Base-by-base conservation (phyloP, 2,888 invertebrate genomes). In the Encarsia formosa region DNA sequence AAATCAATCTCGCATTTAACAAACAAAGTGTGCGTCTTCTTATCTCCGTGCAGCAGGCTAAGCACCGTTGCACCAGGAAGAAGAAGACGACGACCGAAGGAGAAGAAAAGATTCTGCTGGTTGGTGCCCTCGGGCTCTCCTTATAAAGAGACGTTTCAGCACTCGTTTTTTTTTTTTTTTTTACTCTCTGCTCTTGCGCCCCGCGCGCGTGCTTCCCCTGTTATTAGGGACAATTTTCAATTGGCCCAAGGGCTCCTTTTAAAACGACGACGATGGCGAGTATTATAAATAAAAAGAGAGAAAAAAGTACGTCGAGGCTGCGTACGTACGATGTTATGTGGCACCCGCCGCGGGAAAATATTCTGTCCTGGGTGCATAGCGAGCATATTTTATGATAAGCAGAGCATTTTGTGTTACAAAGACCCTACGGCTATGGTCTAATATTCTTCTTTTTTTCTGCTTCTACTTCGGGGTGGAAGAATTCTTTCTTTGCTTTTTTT, bases 221-320 rank as follows among this genome's bases (percentile, higher is more conserved):
- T 72, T 73, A 73, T 72, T 73, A 73, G 68, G 71, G 73, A 73
- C 73, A 73, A 73, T 73, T 72, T 73, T 70, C 71, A 71, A 68
- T 69, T 64, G 65, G 70, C 73, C 71, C 59, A 57, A 62, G 70
- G 71, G 49, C 35, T 43, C 44, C n/a, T n/a, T n/a, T n/a, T n/a
- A 58, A 58, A 54, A 54, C 49, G 55, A 58, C 35, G 42, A 46
- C 52, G 50, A 47, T 55, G 52, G 56, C 56, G 56, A 53, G 38
- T 53, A 61, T 55, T 20, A 49, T 52, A 59, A 56, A 43, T 46
- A 53, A 52, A 49, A 42, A 50, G 50, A 32, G 19, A 51, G 41
- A 52, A 50, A 53, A 60, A 51, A 58, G 60, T 58, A 59, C 63
- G 57, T 60, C 59, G 31, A 34, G 59, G 57, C 54, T 63, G 60